These are phyloP conservation scores for Machimus atricapillus DNA, from an alignment of 2,888 invertebrate species.

Conservation along the genomic window DNA sequence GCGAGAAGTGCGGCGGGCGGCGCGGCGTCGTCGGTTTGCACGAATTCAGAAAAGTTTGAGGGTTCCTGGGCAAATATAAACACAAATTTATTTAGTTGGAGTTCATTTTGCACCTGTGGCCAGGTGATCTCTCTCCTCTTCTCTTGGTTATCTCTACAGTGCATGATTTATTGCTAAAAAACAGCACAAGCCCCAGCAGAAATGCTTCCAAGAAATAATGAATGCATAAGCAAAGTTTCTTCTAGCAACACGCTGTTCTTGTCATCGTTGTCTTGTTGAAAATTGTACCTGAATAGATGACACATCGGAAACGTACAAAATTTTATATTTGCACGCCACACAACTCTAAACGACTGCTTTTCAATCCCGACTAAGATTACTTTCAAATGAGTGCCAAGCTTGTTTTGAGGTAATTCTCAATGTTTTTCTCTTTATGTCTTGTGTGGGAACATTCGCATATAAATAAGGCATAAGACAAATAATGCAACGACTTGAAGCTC, in stretches of 20 bases:
- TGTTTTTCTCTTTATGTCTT: background rate
- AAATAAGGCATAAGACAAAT: background rate
- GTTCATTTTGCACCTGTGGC: background rate
- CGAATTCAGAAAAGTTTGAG: background rate
- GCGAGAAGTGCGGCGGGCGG: background rate
- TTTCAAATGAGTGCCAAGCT: constrained; percentile 22
- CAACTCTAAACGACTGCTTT: background rate
- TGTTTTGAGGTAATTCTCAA: background rate
- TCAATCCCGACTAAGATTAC: constrained; percentile 38
- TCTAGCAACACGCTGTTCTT: background rate
- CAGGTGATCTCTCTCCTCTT: background rate
- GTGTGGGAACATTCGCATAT: background rate
- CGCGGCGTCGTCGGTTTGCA: background rate
- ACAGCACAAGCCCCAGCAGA: background rate
- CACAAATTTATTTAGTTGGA: background rate
- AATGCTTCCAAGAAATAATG: background rate
- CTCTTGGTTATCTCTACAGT: background rate
- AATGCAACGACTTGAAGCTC: background rate
- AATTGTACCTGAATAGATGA: background rate
- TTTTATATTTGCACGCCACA: background rate
- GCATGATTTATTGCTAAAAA: background rate
- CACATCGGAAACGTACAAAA: background rate
- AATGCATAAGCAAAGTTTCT: background rate
- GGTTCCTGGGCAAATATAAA: background rate
- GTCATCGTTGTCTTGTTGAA: constrained; percentile 1